Base-by-base conservation (phyloP, 2,888 invertebrate species). In the Monochamus alternatus region DNA sequence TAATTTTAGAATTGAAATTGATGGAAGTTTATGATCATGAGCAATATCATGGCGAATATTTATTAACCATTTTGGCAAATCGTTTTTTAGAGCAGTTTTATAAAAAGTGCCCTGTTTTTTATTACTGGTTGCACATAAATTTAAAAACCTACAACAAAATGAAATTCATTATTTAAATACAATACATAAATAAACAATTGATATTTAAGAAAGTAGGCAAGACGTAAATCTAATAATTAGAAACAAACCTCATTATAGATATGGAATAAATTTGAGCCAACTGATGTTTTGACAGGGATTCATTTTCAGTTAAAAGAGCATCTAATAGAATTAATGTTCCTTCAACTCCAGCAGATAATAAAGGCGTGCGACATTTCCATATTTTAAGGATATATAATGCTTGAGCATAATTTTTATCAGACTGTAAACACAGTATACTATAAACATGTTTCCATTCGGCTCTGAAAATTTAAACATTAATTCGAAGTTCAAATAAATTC, bases 1-100 rank as follows among this genome's bases (percentile, higher is more conserved):
- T 80, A 92, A 90, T 85, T 93, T 90, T 4, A 96, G 88, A 67
- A 93, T 88, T 60, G 89, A 89, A 43, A 94, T 86, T 0, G 93
- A 91, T 14, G 96, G 95, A 44, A 95, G 87, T 77, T 91, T 90
- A 79, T 93, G 91, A 71, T 92, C 92, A 86, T 97, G 96, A 43
- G 96, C 94, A 55, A 94, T 92, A 79, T 95, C 93, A 86, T 97
- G 96, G 70, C 96, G 90, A 69, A 96, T 87, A 80, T 94, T 92
- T 5, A 96, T 93, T 74, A 97, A 91, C 95, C 96, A 96, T 76
- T 93, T 92, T 0, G 96, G 96, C 58, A 96, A 91, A 59, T 93
- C 93, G 75, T 93, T 88, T 87, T 92, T 90, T 78, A 90, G 90
- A 0, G 93, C 94, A 47, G 92, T 92, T 83, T 90, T 89, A 76